phyloP scores from a whole-genome alignment of 1,140 invertebrate species.

The Lethocerus indicus region DNA sequence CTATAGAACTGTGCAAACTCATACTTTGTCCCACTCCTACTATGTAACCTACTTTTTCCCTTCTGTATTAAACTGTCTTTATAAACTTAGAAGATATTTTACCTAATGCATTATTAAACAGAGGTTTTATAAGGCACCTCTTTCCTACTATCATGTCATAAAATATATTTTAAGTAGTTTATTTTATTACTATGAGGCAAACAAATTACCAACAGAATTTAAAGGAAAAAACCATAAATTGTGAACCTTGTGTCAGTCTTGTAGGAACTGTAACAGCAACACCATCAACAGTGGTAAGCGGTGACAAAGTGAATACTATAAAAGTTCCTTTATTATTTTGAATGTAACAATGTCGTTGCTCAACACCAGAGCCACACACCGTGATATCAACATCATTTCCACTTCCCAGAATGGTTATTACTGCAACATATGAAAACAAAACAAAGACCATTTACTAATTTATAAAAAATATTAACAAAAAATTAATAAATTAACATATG shows the following conservation, averaged over 20 bases:
- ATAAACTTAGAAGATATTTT: too few relatives aligned
- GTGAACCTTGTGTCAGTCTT: slow-evolving; percentile 57
- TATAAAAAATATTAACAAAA: not conserved
- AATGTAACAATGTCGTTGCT: slow-evolving; percentile 64
- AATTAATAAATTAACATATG: too few relatives aligned
- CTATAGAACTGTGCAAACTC: too few relatives aligned
- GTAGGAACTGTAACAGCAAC: slow-evolving; percentile 39
- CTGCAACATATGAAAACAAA: slow-evolving; percentile 29
- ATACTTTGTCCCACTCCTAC: too few relatives aligned
- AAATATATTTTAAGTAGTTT: too few relatives aligned
- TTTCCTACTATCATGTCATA: too few relatives aligned
- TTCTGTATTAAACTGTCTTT: too few relatives aligned
- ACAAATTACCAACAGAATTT: not conserved
- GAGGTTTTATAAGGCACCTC: too few relatives aligned
- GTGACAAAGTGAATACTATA: slow-evolving; percentile 55
- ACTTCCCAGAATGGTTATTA: slow-evolving; percentile 53
- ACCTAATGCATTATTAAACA: too few relatives aligned
- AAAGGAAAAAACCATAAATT: not conserved
- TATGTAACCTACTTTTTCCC: too few relatives aligned
- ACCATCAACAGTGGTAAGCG: slow-evolving; percentile 49
- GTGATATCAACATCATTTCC: slow-evolving; percentile 56
- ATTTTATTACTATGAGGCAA: too few relatives aligned
- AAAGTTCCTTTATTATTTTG: slow-evolving; percentile 65
- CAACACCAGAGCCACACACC: slow-evolving; percentile 63
- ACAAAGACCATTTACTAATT: not conserved